Base-by-base conservation (phyloP, 2,888 invertebrate genomes). In the Linnaemya vulpina region DNA sequence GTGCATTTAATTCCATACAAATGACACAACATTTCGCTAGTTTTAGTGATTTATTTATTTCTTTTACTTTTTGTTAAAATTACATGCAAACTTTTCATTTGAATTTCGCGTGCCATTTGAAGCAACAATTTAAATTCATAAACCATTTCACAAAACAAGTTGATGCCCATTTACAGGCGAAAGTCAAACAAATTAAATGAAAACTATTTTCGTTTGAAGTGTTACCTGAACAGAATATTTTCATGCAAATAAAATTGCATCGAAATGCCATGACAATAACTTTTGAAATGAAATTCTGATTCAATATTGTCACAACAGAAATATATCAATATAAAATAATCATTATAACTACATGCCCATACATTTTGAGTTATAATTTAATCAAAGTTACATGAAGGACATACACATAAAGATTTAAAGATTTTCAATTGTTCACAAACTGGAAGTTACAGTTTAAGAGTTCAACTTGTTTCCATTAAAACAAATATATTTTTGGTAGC, bases 111-210 rank as follows among this genome's bases (percentile, higher is more conserved):
- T 78, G 78, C 51, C 51, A 51, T 38, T 25, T 43, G 4, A 46
- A 46, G 22, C 30, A 43, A 53, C 9, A 7, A 20, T 75, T 65
- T 51, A 10, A 67, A 58, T 58, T 55, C 35, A 58, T 35, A 22
- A 67, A 35, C 20, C 3, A 76, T 67, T 67, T 65, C 43, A 55
- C 35, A 65, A 25, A 46, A 67, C 7, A 55, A 65, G 40, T 63
- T 63, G 20, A 46, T 55, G 15, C 38, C 38, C 38, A n/a, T 35
- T n/a, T 9, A 76, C 22, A 49, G 17, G 13, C 62, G 35, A 15
- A 20, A 55, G 17, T 35, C 17, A 20, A 20, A 15, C 15, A n/a
- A 46, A 67, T 55, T 46, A 43, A 76, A 76, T 67, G 15, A 3
- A 67, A 75, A 38, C 10, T 4, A 25, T 10, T 38, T 35, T 43